Evolutionary conservation across 1,140 invertebrate genomes (phyloP).

Genomic region (Magallana ariakensis): DNA sequence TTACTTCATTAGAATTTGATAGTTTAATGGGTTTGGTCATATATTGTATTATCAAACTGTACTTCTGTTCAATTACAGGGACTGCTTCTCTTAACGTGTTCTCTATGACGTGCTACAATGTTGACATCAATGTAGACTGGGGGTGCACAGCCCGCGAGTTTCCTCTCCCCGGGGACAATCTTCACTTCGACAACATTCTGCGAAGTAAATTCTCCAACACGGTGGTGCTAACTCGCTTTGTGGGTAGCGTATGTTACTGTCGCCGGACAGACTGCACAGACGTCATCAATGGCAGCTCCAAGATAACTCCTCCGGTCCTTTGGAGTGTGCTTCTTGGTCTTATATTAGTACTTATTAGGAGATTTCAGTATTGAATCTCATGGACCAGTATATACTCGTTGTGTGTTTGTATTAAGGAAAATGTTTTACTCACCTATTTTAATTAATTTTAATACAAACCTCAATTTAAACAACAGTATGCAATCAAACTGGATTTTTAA

Average conservation of each 20-base stretch:
- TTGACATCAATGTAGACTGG: constrained; percentile 11
- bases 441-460: background rate
- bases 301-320: background rate
- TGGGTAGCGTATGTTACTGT: constrained; percentile 32
- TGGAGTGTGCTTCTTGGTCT: background rate
- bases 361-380: background rate
- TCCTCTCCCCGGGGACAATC: background rate
- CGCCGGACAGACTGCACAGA: background rate
- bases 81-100: background rate
- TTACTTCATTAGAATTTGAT: no score
- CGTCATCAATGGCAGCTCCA: background rate
- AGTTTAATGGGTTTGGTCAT: no score
- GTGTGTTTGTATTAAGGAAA: background rate
- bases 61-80: background rate
- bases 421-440: background rate
- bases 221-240: background rate
- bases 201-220: background rate
- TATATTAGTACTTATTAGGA: background rate
- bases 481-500: no score
- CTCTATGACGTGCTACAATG: constrained; percentile 27
- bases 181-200: background rate
- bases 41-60: background rate
- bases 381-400: background rate
- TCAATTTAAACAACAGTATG: background rate
- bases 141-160: background rate